These are phyloP conservation scores for Orthosia gracilis DNA, from an alignment of 2,888 invertebrate species.

Conservation along the genomic window DNA sequence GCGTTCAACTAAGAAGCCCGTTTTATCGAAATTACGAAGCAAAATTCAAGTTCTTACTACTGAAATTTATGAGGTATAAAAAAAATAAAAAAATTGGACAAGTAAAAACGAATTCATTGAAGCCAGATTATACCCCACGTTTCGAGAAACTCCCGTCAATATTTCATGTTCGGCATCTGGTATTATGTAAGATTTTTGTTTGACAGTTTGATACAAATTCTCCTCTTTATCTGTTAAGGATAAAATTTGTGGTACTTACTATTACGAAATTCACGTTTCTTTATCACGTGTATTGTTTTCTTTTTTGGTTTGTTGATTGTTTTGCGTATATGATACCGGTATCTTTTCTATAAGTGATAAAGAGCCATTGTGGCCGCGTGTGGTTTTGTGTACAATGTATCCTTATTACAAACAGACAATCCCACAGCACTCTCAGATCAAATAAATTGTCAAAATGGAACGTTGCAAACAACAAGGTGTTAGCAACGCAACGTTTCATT, in stretches of 20 bases:
- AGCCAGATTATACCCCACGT: conserved; percentile 5
- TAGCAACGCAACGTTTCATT: no score
- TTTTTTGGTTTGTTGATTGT: conserved; percentile 10
- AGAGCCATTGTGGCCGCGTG: no score
- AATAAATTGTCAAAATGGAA: no score
- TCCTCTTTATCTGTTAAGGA: not conserved
- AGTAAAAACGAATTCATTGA: not conserved
- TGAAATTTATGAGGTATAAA: not conserved
- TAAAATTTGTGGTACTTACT: not conserved
- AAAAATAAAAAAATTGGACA: not conserved
- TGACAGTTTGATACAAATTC: not conserved
- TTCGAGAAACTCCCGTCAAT: not conserved
- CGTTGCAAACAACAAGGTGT: no score
- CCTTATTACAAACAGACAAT: no score
- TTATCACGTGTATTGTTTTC: conserved; percentile 20
- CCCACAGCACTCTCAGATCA: no score
- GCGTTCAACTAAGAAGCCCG: no score
- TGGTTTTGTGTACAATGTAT: no score
- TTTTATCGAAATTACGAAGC: no score
- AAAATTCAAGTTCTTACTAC: no score
- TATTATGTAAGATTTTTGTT: conserved; percentile 11
- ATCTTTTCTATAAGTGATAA: no score
- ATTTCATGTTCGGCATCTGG: not conserved
- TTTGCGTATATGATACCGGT: not conserved
- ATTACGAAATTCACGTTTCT: not conserved